Evolutionary conservation across 2,797 vertebrate genomes (phyloP), one percentile per base, ranked within the genome.

Genomic region (Xenentodon cancila): DNA sequence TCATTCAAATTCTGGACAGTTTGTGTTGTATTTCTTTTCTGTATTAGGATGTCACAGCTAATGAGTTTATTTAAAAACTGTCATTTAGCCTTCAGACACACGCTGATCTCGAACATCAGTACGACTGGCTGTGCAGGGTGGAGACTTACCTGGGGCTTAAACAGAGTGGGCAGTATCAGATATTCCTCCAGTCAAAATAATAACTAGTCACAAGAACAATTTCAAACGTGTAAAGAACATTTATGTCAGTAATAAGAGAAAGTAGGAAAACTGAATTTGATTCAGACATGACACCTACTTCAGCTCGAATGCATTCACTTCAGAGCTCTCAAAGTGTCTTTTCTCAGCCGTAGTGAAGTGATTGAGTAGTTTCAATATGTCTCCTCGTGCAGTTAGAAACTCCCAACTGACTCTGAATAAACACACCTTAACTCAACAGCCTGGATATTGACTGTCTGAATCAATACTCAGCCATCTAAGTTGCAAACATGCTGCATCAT

Each of bases 391-490:
- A 71, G 17, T 64, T 45, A 54, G 21, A 70, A 53, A 59, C 47
- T 59, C 27, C 12, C 20, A 43, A 30, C 30, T 40, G 52, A 20
- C n/a, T n/a, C 51, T 73, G 51, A 82, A 73, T 71, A 73, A 64
- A 79, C 47, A 59, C 60, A 75, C 56, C 40, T 68, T 6, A 65
- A 62, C 34, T 46, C 64, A 22, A 30, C 53, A 57, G 47, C 57
- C 72, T 74, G 55, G 40, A 42, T 87, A 84, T 84, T 34, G 68
- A 87, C 73, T 47, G 57, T 59, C 50, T 55, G 66, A 73, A 86
- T 88, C 81, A 77, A 84, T 87, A 79, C 47, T 63, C 68, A 64
- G 69, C 66, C 11, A 5, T 75, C 61, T 64, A 30, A 53, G 69
- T 72, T 59, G 21, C 50, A 62, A 42, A 59, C 51, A 79, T 79